These are phyloP conservation scores for Clivina fossor DNA, from an alignment of 2,888 invertebrate species.

Conservation along the genomic window DNA sequence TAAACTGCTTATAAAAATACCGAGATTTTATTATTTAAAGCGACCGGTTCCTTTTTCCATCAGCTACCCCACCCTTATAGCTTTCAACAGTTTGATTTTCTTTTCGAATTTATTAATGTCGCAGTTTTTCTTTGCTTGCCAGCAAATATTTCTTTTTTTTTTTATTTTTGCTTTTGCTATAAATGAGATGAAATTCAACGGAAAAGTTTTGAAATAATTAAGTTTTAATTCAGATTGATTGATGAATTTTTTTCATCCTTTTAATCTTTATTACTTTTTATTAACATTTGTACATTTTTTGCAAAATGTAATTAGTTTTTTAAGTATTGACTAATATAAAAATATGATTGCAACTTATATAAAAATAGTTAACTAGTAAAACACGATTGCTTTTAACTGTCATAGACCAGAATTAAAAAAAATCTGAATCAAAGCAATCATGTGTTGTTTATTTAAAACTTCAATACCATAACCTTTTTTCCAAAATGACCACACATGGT, in stretches of 20 bases:
- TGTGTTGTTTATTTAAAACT: too few species aligned
- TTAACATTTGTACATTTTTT: too few species aligned
- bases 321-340: too few species aligned
- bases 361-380: background rate
- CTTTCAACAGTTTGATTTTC: background rate
- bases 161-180: slow-evolving; percentile 25
- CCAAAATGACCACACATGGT: too few species aligned
- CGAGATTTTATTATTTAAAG: slow-evolving; percentile 31
- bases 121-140: slow-evolving; percentile 12
- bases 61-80: background rate
- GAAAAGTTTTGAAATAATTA: slow-evolving; percentile 21
- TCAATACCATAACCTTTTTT: too few species aligned
- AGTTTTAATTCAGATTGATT: slow-evolving; percentile 29
- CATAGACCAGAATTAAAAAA: too few species aligned
- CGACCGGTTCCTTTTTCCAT: background rate
- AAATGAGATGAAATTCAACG: slow-evolving; percentile 27
- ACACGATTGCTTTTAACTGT: too few species aligned
- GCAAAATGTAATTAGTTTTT: too few species aligned
- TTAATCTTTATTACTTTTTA: too few species aligned
- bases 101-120: background rate
- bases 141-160: slow-evolving; percentile 23
- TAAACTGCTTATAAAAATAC: slow-evolving; percentile 34
- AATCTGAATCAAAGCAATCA: too few species aligned
- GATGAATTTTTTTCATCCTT: too few species aligned
- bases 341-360: background rate